A percentile compares a stretch with the other conserved stretches of the same genome.
Evolutionary conservation across 1,140 invertebrate genomes (phyloP).

Genomic region (Helicoverpa zea): DNA sequence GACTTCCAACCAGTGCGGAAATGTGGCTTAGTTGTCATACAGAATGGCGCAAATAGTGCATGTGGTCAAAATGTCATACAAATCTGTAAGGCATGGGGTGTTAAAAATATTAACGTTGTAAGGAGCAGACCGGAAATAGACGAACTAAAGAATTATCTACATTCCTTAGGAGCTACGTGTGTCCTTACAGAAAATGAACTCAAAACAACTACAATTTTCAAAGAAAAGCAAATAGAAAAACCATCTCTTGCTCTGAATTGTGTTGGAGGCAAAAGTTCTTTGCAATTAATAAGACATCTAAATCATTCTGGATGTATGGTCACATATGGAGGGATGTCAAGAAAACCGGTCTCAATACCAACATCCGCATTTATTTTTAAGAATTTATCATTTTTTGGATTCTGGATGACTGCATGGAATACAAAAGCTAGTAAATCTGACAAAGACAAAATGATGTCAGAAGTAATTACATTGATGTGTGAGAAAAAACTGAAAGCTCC

Average conservation of each 20-base stretch:
- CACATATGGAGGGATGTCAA: conserved; percentile 99
- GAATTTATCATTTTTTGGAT: conserved; percentile 95
- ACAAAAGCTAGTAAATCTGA: conserved; percentile 82
- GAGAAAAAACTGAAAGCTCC: conserved; percentile 92
- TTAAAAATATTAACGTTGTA: conserved; percentile 95
- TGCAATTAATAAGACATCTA: conserved; percentile 93
- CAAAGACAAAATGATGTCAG: conserved; percentile 91
- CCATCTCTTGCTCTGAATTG: conserved; percentile 97
- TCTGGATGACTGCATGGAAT: conserved; percentile 98
- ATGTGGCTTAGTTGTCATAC: conserved; percentile 91
- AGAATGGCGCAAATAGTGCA: conserved; percentile 99
- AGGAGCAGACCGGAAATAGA: conserved; percentile 92
- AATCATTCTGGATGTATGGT: conserved; percentile 93
- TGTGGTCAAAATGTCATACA: conserved; percentile 99
- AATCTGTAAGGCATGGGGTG: conserved; percentile 92
- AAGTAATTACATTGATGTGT: conserved; percentile 91
- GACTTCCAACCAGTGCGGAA: conserved; percentile 94
- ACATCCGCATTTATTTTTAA: conserved; percentile 97
- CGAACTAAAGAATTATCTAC: conserved; percentile 91
- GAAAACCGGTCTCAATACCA: conserved; percentile 94
- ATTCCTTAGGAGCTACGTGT: conserved; percentile 93
- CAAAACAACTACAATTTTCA: conserved; percentile 91
- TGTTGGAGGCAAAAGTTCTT: conserved; percentile 96
- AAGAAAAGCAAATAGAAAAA: conserved; percentile 88
- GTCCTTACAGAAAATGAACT: conserved; percentile 97